Conservation (phyloP, 2,113 vertebrate species). For the Merops nubicus region DNA sequence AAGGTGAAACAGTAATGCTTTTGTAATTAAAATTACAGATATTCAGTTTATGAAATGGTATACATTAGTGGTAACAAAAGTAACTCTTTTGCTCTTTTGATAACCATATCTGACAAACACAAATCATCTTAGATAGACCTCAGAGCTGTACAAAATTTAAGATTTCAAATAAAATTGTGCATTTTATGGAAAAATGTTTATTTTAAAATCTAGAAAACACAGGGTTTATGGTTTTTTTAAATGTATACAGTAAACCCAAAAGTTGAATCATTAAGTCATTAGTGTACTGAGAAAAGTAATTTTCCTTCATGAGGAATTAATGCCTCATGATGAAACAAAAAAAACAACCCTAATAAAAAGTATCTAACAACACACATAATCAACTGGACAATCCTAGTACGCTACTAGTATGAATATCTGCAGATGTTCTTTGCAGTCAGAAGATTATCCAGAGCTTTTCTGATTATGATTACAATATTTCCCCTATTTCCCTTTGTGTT, state of each 20-base stretch:
- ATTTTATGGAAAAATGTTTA: background rate
- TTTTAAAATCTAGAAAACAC: background rate
- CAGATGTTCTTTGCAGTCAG: background rate
- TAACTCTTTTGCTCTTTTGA: background rate
- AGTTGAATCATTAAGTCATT: background rate
- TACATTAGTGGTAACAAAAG: background rate
- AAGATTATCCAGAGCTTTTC: background rate
- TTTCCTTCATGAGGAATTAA: background rate
- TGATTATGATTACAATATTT: background rate
- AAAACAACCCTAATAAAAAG: background rate
- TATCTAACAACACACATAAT: background rate
- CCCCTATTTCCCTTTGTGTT: background rate
- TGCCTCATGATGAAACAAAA: background rate
- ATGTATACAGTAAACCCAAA: background rate
- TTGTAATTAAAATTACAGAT: constrained; percentile 24
- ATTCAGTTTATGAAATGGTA: background rate
- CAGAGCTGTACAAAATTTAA: background rate
- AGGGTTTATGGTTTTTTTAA: background rate
- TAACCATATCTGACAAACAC: background rate
- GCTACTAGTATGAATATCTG: background rate
- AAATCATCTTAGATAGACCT: background rate
- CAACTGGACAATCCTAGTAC: background rate
- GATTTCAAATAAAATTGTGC: background rate
- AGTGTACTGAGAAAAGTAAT: background rate
- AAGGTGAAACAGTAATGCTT: background rate